phyloP scores from a whole-genome alignment of 2,888 invertebrate species.

The Zonitis immaculata region DNA sequence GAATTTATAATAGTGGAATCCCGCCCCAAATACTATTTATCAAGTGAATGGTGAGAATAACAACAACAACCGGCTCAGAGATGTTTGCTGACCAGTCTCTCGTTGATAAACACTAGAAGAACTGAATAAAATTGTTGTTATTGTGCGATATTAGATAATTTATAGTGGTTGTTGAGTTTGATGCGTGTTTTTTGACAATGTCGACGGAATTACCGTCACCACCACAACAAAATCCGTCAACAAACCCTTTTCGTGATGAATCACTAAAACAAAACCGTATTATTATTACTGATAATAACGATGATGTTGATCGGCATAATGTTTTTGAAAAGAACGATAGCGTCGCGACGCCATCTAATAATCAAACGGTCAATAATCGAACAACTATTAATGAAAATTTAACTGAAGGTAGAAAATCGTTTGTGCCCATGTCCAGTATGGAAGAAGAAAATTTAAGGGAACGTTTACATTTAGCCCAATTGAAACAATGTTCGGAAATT shows the following conservation, averaged over 20 bases:
- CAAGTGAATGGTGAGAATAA: constrained; percentile 39
- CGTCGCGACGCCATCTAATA: constrained; percentile 27
- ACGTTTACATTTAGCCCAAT: constrained; percentile 55
- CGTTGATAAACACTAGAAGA: constrained; percentile 38
- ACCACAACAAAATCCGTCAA: constrained; percentile 10
- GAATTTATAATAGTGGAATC: constrained; percentile 29
- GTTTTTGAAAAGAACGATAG: too few relatives aligned
- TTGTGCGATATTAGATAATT: background rate
- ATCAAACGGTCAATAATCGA: constrained; percentile 18
- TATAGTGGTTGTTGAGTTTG: background rate
- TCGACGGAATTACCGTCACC: constrained; percentile 10
- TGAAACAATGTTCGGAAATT: constrained; percentile 63
- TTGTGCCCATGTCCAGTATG: constrained; percentile 59
- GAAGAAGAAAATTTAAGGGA: constrained; percentile 66
- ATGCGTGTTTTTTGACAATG: constrained; percentile 20
- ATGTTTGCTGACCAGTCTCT: constrained; percentile 37
- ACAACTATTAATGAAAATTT: constrained; percentile 32
- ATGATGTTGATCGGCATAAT: constrained; percentile 8
- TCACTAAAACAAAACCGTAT: constrained; percentile 12
- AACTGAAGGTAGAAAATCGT: constrained; percentile 33
- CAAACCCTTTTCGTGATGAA: constrained; percentile 3
- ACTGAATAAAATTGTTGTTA: constrained; percentile 21
- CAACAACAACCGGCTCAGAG: constrained; percentile 25
- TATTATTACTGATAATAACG: background rate
- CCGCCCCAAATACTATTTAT: constrained; percentile 34